These are phyloP conservation scores for Anomalospiza imberbis DNA, from an alignment of 2,797 vertebrate species.

Conservation along the genomic window DNA sequence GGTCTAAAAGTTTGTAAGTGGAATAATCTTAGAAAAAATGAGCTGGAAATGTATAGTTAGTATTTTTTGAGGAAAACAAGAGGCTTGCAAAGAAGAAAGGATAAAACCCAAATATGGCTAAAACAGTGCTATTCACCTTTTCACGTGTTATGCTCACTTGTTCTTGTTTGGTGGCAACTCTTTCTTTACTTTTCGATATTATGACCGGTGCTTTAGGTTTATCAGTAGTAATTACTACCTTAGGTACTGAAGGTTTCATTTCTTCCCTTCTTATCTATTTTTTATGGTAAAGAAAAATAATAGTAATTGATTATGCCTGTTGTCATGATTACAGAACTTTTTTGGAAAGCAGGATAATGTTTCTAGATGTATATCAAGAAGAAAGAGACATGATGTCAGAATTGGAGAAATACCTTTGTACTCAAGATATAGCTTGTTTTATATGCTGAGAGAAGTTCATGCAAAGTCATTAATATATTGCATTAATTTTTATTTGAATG, in stretches of 20 bases:
- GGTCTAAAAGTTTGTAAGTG: not conserved
- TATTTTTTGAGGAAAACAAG: not conserved
- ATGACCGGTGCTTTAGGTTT: slow-evolving; percentile 49
- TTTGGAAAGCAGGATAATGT: not conserved
- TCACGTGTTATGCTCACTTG: slow-evolving; percentile 65
- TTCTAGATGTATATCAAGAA: not conserved
- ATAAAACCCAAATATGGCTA: not conserved
- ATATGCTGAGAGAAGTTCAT: not conserved
- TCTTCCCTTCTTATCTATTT: slow-evolving; percentile 78
- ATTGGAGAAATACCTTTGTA: not conserved
- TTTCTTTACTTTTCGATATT: slow-evolving; percentile 61
- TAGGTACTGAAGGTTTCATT: slow-evolving; percentile 66
- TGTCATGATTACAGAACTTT: not conserved
- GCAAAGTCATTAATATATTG: not conserved
- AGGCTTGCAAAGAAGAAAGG: not conserved
- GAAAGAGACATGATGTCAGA: not conserved
- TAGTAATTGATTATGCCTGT: slow-evolving; percentile 9
- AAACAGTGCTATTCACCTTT: slow-evolving; percentile 70
- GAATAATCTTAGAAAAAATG: not conserved
- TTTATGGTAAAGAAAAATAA: slow-evolving; percentile 70
- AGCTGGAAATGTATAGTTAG: slow-evolving; percentile 38
- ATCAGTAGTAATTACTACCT: slow-evolving; percentile 67
- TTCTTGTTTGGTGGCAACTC: slow-evolving; percentile 64
- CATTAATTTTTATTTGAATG: not conserved
- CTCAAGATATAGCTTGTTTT: not conserved